phyloP scores from a whole-genome alignment of 2,888 invertebrate species.

The Caenorhabditis drosophilae region DNA sequence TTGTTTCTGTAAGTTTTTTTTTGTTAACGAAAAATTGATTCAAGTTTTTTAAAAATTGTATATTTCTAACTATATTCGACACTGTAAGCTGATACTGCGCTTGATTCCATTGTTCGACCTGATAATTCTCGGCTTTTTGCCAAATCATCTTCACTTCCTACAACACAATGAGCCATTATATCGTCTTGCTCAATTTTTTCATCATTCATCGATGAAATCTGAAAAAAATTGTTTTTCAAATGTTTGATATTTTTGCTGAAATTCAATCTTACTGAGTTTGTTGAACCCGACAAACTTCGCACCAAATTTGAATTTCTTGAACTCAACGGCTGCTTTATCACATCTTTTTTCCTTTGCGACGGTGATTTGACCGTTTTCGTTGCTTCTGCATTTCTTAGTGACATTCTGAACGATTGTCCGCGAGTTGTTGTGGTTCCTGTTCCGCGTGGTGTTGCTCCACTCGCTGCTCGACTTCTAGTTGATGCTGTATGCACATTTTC shows the following conservation, averaged over 20 bases:
- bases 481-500: conserved; percentile 18
- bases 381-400: conserved; percentile 16
- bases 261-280: conserved; percentile 29
- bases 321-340: conserved; percentile 40
- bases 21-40: conserved; percentile 5
- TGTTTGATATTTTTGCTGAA: no score
- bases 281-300: conserved; percentile 41
- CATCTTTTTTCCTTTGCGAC: conserved; percentile 23
- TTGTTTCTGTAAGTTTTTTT: background rate
- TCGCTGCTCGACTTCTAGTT: conserved; percentile 6
- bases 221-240: background rate
- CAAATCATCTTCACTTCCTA: background rate
- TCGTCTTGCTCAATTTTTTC: background rate
- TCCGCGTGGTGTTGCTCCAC: background rate
- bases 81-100: no score
- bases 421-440: conserved; percentile 8
- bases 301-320: conserved; percentile 42
- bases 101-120: no score
- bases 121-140: background rate
- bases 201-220: conserved; percentile 6
- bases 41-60: no score
- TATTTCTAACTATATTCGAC: no score
- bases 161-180: background rate
- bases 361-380: conserved; percentile 16
- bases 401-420: background rate